Percentiles rank a stretch among this genome's conserved stretches.
These are phyloP conservation scores for Elmis aenea DNA, from an alignment of 2,888 invertebrate genomes.

Conservation along the genomic window DNA sequence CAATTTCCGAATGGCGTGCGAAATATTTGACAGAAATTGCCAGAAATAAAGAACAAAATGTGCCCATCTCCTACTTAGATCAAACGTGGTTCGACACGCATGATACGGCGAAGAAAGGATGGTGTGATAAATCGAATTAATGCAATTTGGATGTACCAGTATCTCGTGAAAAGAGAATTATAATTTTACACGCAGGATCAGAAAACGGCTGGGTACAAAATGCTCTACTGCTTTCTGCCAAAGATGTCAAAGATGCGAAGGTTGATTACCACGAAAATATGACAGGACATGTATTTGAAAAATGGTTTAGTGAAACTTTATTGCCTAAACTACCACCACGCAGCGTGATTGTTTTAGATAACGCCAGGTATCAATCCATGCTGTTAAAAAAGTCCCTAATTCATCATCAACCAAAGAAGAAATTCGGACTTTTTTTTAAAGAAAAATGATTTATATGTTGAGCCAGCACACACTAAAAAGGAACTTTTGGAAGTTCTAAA, in stretches of 20 bases:
- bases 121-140: slow-evolving; percentile 16
- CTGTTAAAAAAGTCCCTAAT: slow-evolving; percentile 1
- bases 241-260: slow-evolving; percentile 9
- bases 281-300: slow-evolving; percentile 16
- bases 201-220: slow-evolving; percentile 20
- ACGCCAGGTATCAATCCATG: slow-evolving; percentile 18
- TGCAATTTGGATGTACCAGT: slow-evolving; percentile 17
- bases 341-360: slow-evolving; percentile 20
- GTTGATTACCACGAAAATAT: slow-evolving; percentile 21
- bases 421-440: not conserved
- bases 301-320: slow-evolving; percentile 17
- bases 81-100: slow-evolving; percentile 26
- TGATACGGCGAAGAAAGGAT: slow-evolving; percentile 18
- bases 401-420: not conserved
- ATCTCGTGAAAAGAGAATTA: slow-evolving; percentile 19
- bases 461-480: slow-evolving; percentile 6
- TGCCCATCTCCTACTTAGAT: slow-evolving; percentile 15
- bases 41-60: slow-evolving; percentile 2
- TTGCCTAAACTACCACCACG: slow-evolving; percentile 11
- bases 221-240: slow-evolving; percentile 17
- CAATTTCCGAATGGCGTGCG: slow-evolving; percentile 3
- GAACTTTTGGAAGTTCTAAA: slow-evolving; percentile 6
- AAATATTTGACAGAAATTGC: slow-evolving; percentile 5
- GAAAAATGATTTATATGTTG: slow-evolving; percentile 8
- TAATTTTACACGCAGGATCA: slow-evolving; percentile 22